Conservation (phyloP, 2,888 invertebrate genomes). For the Megaustenia siamemsis region DNA sequence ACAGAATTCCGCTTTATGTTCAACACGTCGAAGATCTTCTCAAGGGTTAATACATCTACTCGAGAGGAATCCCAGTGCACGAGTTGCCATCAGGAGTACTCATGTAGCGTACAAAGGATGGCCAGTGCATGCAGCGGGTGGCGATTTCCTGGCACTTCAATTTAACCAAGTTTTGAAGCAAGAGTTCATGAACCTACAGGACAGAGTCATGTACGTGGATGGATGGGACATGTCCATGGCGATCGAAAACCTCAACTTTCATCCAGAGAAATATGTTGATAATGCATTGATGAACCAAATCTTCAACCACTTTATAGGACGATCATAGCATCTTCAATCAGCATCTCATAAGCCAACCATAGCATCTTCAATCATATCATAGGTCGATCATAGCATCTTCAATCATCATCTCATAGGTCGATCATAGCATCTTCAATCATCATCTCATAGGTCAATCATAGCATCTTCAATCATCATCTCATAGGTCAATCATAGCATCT, state of each 20-base stretch:
- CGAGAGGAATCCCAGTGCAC: not conserved
- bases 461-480: too few relatives aligned
- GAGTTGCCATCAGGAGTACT: not conserved
- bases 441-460: too few relatives aligned
- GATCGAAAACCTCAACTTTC: conserved; percentile 21
- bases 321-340: not conserved
- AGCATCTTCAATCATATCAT: too few relatives aligned
- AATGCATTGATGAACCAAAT: conserved; percentile 16
- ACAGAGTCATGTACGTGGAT: not conserved
- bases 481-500: too few relatives aligned
- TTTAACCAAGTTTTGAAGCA: conserved; percentile 5
- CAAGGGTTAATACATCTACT: not conserved
- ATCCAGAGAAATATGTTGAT: conserved; percentile 7
- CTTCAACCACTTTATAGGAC: conserved; percentile 16
- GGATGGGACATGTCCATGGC: conserved; percentile 31
- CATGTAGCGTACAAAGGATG: conserved; percentile 29
- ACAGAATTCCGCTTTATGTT: not conserved
- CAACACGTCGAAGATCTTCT: not conserved
- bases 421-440: too few relatives aligned
- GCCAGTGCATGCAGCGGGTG: conserved; percentile 12
- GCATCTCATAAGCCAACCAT: too few relatives aligned
- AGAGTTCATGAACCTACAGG: not conserved
- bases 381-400: too few relatives aligned
- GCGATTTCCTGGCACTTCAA: conserved; percentile 10
- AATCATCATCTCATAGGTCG: too few relatives aligned